These are phyloP conservation scores for Trichomycterus rosablanca DNA, from an alignment of 2,113 vertebrate species.

Conservation along the genomic window DNA sequence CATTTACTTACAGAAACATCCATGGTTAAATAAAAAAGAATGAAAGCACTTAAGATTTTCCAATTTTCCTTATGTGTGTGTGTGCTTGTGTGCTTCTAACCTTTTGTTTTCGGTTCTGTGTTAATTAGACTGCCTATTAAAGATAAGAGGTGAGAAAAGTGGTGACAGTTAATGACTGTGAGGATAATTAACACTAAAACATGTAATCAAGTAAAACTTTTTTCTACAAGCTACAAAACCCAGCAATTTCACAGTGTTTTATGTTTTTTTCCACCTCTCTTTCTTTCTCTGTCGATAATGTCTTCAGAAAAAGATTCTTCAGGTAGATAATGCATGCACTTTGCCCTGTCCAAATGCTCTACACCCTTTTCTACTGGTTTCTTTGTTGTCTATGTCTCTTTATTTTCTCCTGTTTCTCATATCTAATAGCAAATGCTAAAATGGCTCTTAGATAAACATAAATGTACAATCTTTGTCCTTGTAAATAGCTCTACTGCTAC, in stretches of 20 bases:
- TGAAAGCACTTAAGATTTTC: background rate
- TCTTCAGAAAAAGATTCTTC: background rate
- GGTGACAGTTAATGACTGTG: conserved; percentile 1
- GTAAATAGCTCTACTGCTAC: background rate
- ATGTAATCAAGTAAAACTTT: background rate
- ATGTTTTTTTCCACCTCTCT: background rate
- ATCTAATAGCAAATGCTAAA: background rate
- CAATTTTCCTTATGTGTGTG: too few species aligned
- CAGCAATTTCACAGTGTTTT: conserved; percentile 37
- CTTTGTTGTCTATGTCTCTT: background rate
- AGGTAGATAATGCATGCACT: conserved; percentile 28
- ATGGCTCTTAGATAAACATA: too few species aligned
- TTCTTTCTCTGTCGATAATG: conserved; percentile 2
- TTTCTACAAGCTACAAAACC: conserved; percentile 12
- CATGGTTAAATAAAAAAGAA: background rate
- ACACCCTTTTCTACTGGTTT: background rate
- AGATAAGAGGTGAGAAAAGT: conserved; percentile 12
- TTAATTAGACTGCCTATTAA: conserved; percentile 71
- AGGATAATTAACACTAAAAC: background rate
- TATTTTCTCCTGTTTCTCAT: background rate
- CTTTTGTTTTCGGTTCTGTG: conserved; percentile 5
- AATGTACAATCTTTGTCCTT: background rate
- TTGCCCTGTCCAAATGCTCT: conserved; percentile 4
- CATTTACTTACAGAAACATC: background rate
- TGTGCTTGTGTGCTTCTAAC: background rate